Percentiles rank a stretch among this genome's conserved stretches.
Conservation (phyloP, 2,888 invertebrate genomes). For the Ormyrus thymus region DNA sequence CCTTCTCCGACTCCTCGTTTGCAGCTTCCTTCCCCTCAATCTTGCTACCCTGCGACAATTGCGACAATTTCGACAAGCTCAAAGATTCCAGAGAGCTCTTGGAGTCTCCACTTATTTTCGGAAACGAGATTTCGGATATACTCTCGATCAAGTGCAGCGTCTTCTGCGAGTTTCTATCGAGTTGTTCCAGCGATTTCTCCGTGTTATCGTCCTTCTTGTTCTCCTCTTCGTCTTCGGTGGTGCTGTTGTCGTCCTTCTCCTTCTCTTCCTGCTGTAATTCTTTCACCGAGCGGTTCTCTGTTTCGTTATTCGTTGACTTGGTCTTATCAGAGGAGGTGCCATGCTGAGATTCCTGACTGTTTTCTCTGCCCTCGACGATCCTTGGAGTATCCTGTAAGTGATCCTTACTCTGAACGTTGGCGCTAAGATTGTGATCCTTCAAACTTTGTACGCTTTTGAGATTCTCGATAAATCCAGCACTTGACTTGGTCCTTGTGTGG, state of each 20-base stretch:
- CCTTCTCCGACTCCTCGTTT: not conserved
- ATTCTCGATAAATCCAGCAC: conserved; percentile 17
- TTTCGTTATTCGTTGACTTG: not conserved
- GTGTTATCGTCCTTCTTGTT: not conserved
- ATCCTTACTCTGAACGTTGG: not conserved
- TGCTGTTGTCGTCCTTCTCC: not conserved
- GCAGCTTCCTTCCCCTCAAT: not conserved
- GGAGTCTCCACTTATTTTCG: not conserved
- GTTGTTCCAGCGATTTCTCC: not conserved
- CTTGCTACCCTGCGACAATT: not conserved
- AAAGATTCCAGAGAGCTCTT: not conserved
- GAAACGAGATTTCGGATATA: conserved; percentile 23
- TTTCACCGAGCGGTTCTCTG: not conserved
- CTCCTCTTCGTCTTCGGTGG: not conserved
- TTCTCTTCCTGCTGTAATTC: not conserved
- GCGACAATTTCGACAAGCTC: not conserved
- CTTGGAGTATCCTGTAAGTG: too few relatives aligned
- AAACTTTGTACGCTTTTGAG: not conserved
- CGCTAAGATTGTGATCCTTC: not conserved
- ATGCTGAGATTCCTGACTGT: too few relatives aligned
- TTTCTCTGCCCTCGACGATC: too few relatives aligned
- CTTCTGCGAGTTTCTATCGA: conserved; percentile 17
- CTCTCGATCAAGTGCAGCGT: conserved; percentile 38
- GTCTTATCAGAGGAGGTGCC: not conserved
- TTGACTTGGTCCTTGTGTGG: conserved; percentile 12